phyloP scores from a whole-genome alignment of 2,797 vertebrate genomes.

The Acanthopagrus latus region DNA sequence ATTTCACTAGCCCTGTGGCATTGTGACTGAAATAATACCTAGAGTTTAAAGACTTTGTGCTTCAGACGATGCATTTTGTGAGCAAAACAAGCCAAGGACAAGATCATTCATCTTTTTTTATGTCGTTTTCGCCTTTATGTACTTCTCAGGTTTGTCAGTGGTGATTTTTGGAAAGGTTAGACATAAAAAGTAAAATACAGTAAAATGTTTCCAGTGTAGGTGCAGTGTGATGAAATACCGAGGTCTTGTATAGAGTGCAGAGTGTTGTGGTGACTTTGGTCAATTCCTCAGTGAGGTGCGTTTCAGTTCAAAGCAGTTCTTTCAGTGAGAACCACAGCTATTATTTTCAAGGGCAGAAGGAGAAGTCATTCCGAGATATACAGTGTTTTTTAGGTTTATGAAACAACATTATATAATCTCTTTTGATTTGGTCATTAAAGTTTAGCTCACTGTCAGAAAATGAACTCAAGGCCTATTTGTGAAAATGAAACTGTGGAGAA shows the following conservation, averaged over 20 bases:
- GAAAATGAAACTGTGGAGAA: neutral
- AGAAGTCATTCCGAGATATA: neutral
- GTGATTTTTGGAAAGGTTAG: conserved; percentile 6
- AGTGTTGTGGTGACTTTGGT: neutral
- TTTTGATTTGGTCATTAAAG: conserved; percentile 19
- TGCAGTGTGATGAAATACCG: neutral
- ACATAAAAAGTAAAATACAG: neutral
- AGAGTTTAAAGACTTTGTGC: conserved; percentile 1
- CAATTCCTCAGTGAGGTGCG: neutral
- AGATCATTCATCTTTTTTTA: neutral
- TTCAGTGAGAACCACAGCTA: neutral
- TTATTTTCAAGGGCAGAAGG: conserved; percentile 22
- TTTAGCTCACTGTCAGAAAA: conserved; percentile 2
- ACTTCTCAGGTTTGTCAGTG: neutral
- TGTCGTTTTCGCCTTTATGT: neutral
- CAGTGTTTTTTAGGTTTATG: conserved; percentile 2
- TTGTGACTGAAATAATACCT: conserved; percentile 5
- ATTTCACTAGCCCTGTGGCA: neutral
- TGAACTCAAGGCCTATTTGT: neutral
- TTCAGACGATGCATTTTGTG: neutral
- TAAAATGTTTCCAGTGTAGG: neutral
- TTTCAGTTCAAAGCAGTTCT: neutral
- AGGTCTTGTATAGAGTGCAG: neutral
- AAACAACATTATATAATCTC: conserved; percentile 13
- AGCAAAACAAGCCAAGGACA: neutral